Conservation (phyloP, 2,113 vertebrate genomes). For the Tetrao urogallus region DNA sequence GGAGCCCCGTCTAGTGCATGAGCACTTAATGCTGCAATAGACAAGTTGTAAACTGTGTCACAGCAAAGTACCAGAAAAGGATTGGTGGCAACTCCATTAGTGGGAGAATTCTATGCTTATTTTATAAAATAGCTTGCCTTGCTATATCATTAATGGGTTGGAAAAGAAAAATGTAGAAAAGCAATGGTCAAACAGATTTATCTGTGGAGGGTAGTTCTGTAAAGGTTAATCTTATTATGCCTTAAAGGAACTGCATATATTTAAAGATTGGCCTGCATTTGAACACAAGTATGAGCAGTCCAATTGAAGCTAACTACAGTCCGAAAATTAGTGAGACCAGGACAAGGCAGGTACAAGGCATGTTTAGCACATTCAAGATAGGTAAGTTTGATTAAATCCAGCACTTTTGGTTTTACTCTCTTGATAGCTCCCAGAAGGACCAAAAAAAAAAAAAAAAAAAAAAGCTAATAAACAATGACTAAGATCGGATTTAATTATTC, state of each 20-base stretch:
- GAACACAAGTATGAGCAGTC: not conserved
- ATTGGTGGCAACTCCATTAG: not conserved
- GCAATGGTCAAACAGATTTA: not conserved
- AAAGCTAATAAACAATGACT: not conserved
- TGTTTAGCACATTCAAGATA: not conserved
- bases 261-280: not conserved
- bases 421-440: not conserved
- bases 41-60: not conserved
- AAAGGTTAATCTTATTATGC: not conserved
- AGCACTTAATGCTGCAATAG: not conserved
- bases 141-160: not conserved
- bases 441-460: not conserved
- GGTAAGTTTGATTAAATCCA: not conserved
- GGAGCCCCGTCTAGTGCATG: constrained; percentile 12
- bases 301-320: not conserved
- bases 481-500: not conserved
- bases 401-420: not conserved
- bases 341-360: not conserved
- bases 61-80: not conserved
- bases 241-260: not conserved
- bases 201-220: not conserved
- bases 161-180: not conserved
- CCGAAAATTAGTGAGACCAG: not conserved
- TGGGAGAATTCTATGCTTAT: not conserved
- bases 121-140: not conserved